Percentiles rank a stretch among this genome's conserved stretches.
Conservation (phyloP, 2,888 invertebrate genomes). For the Cepaea hortensis region DNA sequence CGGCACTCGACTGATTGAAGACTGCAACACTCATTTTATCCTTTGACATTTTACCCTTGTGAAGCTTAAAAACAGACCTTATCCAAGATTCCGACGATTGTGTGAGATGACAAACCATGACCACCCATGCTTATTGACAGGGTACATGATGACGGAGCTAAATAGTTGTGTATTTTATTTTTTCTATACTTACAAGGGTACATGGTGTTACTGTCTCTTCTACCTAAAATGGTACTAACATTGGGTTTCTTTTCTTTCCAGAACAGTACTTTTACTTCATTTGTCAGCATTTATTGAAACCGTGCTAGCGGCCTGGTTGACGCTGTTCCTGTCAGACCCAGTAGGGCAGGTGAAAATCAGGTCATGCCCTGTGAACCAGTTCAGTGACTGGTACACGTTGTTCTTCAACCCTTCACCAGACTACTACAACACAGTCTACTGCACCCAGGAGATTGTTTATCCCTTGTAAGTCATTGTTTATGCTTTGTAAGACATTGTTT, state of each 20-base stretch:
- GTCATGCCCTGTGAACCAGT: constrained; percentile 86
- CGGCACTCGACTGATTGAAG: too few relatives aligned
- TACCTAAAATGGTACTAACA: not conserved
- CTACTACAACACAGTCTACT: constrained; percentile 90
- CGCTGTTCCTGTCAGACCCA: constrained; percentile 89
- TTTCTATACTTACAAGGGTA: too few relatives aligned
- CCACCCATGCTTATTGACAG: too few relatives aligned
- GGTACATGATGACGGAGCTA: too few relatives aligned
- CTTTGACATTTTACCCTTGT: too few relatives aligned
- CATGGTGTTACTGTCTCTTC: too few relatives aligned
- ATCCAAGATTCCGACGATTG: too few relatives aligned
- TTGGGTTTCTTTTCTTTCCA: constrained; percentile 76
- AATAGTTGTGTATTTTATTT: too few relatives aligned
- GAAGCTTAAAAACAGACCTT: too few relatives aligned
- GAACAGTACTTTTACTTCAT: constrained; percentile 86
- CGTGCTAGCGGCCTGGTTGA: constrained; percentile 84
- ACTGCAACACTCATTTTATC: too few relatives aligned
- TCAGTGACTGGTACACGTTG: constrained; percentile 98
- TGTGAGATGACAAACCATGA: too few relatives aligned
- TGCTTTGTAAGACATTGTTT: too few relatives aligned
- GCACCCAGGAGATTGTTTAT: constrained; percentile 98
- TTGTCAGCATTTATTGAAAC: constrained; percentile 90
- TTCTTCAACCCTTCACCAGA: constrained; percentile 95
- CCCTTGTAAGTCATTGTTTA: constrained; percentile 84
- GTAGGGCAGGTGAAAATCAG: constrained; percentile 85